phyloP scores from a whole-genome alignment of 1,140 invertebrate species.

The Drosophila melanogaster region Release_6_plus_ISO1_MT NT_033779.5:21087001-21087500 shows the following conservation, averaged over 20 bases:
- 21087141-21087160: conserved; percentile 87
- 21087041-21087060: conserved; percentile 86
- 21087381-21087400: conserved; percentile 83
- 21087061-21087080: no score
- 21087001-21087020: conserved; percentile 87
- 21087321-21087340: conserved; percentile 87
- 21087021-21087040: conserved; percentile 88
- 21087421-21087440: conserved; percentile 88
- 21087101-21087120: conserved; percentile 86
- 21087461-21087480: conserved; percentile 89
- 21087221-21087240: conserved; percentile 86
- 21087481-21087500: conserved; percentile 87
- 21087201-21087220: conserved; percentile 65
- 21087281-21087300: conserved; percentile 85
- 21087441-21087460: conserved; percentile 88
- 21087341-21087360: conserved; percentile 87
- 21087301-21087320: conserved; percentile 78
- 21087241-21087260: conserved; percentile 87
- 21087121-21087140: conserved; percentile 87
- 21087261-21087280: conserved; percentile 87
- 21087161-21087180: conserved; percentile 86
- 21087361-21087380: conserved; percentile 87
- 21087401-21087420: conserved; percentile 88
- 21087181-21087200: conserved; percentile 85
- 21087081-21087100: no score